A percentile compares a stretch with the other conserved stretches of the same genome.
Conservation (phyloP, 2,888 invertebrate genomes). For the Hyalella azteca region DNA sequence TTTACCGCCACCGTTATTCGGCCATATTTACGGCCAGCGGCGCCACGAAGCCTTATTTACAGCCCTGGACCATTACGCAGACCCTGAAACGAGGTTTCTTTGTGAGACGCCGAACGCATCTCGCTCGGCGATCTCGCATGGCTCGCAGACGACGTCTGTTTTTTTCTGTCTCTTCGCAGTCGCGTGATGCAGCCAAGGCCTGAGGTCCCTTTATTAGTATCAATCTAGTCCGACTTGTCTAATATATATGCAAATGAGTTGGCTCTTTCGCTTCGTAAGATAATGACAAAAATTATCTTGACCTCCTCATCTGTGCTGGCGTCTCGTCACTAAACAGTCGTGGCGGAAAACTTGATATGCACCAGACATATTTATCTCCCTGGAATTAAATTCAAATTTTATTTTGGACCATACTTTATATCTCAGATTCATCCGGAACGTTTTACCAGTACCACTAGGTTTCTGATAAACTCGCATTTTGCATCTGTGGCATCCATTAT, state of each 20-base stretch:
- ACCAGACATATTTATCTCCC: too few relatives aligned
- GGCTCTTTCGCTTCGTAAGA: not conserved
- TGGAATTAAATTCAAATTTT: too few relatives aligned
- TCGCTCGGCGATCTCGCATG: not conserved
- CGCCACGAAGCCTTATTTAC: not conserved
- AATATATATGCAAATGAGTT: conserved; percentile 1
- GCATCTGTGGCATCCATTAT: too few relatives aligned
- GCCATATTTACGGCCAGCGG: too few relatives aligned
- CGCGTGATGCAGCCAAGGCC: not conserved
- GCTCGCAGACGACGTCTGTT: too few relatives aligned
- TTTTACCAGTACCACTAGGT: too few relatives aligned
- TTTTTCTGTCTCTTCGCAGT: not conserved
- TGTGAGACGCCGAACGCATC: not conserved
- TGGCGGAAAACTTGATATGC: too few relatives aligned
- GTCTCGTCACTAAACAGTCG: not conserved
- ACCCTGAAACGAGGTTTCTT: not conserved
- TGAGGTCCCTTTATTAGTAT: not conserved
- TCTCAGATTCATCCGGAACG: too few relatives aligned
- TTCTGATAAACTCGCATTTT: too few relatives aligned
- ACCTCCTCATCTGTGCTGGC: not conserved
- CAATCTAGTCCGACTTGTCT: not conserved
- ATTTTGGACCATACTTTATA: too few relatives aligned
- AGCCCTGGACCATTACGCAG: not conserved
- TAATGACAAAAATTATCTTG: conserved; percentile 17
- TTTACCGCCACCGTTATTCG: too few relatives aligned